Conservation (phyloP, 2,113 vertebrate species). For the Salvelinus fontinalis region DNA sequence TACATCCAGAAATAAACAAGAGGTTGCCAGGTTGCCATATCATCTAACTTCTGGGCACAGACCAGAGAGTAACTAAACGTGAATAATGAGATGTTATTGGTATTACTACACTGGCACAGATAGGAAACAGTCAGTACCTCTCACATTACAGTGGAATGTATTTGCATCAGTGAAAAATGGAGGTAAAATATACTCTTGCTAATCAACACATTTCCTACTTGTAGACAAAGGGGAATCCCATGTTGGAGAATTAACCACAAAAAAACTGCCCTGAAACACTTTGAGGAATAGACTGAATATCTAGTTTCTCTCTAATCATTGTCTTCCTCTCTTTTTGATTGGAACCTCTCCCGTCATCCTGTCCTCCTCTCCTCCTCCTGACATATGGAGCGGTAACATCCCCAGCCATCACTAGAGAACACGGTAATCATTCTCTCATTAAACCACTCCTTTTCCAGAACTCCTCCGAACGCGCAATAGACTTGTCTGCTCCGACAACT, state of each 20-base stretch:
- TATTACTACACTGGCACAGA: background rate
- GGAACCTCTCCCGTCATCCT: constrained; percentile 71
- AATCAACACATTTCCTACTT: constrained; percentile 62
- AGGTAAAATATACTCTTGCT: constrained; percentile 42
- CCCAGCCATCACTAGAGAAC: constrained; percentile 77
- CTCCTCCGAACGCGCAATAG: constrained; percentile 72
- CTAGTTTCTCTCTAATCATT: constrained; percentile 80
- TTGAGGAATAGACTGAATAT: constrained; percentile 74
- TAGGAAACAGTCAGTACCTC: background rate
- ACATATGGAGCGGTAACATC: constrained; percentile 79
- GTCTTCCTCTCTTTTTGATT: constrained; percentile 61
- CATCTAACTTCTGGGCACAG: background rate
- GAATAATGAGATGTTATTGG: background rate
- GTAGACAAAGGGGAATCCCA: constrained; percentile 64
- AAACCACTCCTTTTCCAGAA: constrained; percentile 73
- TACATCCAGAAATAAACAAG: background rate
- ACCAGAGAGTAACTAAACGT: no score
- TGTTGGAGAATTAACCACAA: constrained; percentile 63
- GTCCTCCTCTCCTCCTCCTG: constrained; percentile 38
- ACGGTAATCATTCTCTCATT: constrained; percentile 80
- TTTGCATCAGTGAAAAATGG: background rate
- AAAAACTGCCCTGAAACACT: constrained; percentile 62
- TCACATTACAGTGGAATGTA: background rate
- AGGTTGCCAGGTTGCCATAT: background rate
- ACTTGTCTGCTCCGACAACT: constrained; percentile 69